Base-by-base conservation (phyloP, 92 coral and sea anemone species). In the Muricea muricata region DNA sequence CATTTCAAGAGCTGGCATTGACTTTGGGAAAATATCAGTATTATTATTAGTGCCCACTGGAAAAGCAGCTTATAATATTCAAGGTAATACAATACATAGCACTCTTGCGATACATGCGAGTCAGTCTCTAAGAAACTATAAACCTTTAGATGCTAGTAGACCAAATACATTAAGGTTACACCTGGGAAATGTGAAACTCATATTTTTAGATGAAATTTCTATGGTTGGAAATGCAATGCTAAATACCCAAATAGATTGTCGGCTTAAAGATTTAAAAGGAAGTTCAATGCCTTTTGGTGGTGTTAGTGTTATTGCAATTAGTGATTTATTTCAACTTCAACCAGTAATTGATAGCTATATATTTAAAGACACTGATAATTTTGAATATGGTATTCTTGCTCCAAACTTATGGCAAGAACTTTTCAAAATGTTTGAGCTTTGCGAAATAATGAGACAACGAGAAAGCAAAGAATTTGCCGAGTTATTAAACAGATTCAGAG, bases 151-250 rank as follows among this genome's bases (percentile, higher is more conserved):
- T 37, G 4, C 42, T 4, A 37, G 42, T 9, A 37, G 42, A 9
- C 9, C 9, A 37, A 37, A 37, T 9, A 37, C 42, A 37, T 37
- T 37, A 37, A 4, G 42, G 42, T 37, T 4, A 4, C 42, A 37
- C 4, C 42, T 37, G 4, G 42, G 42, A 4, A 9, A 9, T 37
- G 4, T 37, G 9, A 37, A 37, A 37, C 42, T 37, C 4, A 37
- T 37, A 37, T 37, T 37, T 37, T 37, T 37, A 9, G 42, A 37
- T 37, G 42, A 37, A 9, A 78, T 89, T 71, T 89, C 92, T 52
- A 85, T 89, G 90, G 90, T 89, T 37, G 92, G 89, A 63, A 63
- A 73, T 47, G 82, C 80, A 40, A 86, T 86, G 91, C 82, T 87
- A 81, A 87, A 57, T 65, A 78, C 73, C 29, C 91, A 87, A 82